Evolutionary conservation across 2,888 invertebrate genomes (phyloP).

Genomic region (Exocentrus adspersus): DNA sequence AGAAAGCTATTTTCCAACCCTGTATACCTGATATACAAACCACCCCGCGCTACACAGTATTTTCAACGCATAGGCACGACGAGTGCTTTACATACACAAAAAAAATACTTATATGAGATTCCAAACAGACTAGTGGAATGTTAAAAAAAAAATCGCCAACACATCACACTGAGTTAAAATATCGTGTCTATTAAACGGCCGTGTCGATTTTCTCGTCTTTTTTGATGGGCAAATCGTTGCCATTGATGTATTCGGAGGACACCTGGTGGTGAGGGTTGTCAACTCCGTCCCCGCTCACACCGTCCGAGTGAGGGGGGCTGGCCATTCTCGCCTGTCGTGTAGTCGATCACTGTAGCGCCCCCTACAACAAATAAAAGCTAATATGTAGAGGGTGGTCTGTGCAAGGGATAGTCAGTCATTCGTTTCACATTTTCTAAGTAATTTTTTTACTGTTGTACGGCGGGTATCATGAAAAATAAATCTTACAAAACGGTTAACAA

Average conservation of each 20-base stretch:
- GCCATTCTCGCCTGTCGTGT: conserved; percentile 59
- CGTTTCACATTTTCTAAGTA: background rate
- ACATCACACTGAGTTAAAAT: conserved; percentile 8
- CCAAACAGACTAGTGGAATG: background rate
- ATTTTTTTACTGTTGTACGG: background rate
- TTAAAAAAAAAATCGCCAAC: conserved; percentile 14
- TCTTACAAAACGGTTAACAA: no score
- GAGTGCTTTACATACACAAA: no score
- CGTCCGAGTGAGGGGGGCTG: conserved; percentile 55
- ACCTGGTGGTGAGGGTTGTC: conserved; percentile 67
- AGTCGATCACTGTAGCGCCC: conserved; percentile 64
- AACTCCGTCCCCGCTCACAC: conserved; percentile 59
- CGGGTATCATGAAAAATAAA: no score
- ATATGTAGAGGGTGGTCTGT: conserved; percentile 40
- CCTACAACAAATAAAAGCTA: conserved; percentile 61
- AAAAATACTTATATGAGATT: no score
- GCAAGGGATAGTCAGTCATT: background rate
- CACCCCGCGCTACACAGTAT: no score
- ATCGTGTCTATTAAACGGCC: conserved; percentile 64
- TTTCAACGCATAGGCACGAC: no score
- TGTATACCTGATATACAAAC: no score
- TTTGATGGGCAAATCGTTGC: conserved; percentile 67
- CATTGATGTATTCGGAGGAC: conserved; percentile 70
- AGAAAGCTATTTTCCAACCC: no score
- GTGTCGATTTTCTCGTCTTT: conserved; percentile 71